These are phyloP conservation scores for Liopterus haemorrhoidalis DNA, from an alignment of 2,888 invertebrate genomes.

Conservation along the genomic window DNA sequence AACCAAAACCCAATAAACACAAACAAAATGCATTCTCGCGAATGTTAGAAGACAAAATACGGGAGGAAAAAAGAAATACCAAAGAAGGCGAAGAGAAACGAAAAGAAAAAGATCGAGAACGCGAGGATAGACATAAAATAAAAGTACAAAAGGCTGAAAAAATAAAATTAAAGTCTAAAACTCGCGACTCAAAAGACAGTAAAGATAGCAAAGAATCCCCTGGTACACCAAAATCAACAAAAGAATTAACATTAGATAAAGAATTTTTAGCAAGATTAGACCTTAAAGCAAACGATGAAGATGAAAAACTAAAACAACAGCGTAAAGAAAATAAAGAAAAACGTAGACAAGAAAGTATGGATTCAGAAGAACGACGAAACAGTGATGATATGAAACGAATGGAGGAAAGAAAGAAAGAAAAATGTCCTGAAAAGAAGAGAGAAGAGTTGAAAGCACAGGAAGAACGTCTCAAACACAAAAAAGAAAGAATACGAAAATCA, in stretches of 20 bases:
- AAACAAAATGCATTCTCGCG: constrained; percentile 55
- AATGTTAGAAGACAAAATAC: constrained; percentile 55
- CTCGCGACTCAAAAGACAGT: constrained; percentile 34
- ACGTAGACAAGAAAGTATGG: constrained; percentile 47
- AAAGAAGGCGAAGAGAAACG: constrained; percentile 47
- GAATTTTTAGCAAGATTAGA: constrained; percentile 56
- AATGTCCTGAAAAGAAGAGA: constrained; percentile 48
- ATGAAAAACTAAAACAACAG: constrained; percentile 53
- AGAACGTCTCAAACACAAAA: constrained; percentile 36
- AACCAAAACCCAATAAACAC: constrained; percentile 51
- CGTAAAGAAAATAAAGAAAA: constrained; percentile 55
- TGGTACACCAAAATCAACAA: constrained; percentile 33
- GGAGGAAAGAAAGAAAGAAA: constrained; percentile 48
- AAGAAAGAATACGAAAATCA: constrained; percentile 42
- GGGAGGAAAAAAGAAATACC: constrained; percentile 55
- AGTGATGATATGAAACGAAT: constrained; percentile 26
- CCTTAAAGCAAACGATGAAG: constrained; percentile 52
- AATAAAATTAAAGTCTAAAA: constrained; percentile 35
- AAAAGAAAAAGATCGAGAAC: constrained; percentile 43
- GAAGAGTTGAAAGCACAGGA: constrained; percentile 34
- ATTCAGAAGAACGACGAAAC: constrained; percentile 45
- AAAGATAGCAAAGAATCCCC: constrained; percentile 39
- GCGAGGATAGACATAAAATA: constrained; percentile 32
- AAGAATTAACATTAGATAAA: constrained; percentile 48
- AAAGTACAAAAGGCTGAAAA: constrained; percentile 37